These are phyloP conservation scores for Umimayanthus chanpuru DNA, from an alignment of 92 coral and sea anemone species.

Conservation along the genomic window DNA sequence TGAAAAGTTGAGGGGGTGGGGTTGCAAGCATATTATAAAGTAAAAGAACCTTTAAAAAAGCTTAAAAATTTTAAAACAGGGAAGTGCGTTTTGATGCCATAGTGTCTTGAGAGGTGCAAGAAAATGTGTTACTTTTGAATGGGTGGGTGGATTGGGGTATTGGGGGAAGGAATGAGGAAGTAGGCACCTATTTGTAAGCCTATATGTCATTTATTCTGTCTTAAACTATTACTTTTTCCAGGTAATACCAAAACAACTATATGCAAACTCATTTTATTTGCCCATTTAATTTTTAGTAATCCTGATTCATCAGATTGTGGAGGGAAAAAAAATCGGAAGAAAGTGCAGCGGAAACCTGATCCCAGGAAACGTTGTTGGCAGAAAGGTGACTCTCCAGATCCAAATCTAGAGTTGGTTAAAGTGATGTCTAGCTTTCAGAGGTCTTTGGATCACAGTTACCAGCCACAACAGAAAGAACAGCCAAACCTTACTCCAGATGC, in stretches of 20 bases:
- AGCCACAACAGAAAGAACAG: constrained; percentile 6
- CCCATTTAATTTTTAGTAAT: not conserved
- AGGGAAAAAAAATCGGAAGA: constrained; percentile 10
- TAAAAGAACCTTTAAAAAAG: too few species aligned
- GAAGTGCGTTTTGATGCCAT: too few species aligned
- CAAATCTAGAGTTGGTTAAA: constrained; percentile 40
- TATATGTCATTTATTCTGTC: too few species aligned
- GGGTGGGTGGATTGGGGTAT: too few species aligned
- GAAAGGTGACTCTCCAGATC: constrained; percentile 23
- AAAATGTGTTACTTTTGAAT: too few species aligned
- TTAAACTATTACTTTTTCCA: too few species aligned
- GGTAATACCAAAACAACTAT: not conserved
- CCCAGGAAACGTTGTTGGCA: constrained; percentile 43
- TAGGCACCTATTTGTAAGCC: too few species aligned
- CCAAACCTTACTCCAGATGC: not conserved
- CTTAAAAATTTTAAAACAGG: too few species aligned
- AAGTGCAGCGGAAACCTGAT: constrained; percentile 18
- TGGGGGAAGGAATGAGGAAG: too few species aligned
- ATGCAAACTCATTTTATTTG: not conserved
- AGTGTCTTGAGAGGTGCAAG: too few species aligned
- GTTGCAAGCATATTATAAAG: too few species aligned
- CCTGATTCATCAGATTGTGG: constrained; percentile 24
- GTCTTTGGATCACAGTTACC: constrained; percentile 39
- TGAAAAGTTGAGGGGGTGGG: too few species aligned
- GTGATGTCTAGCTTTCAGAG: constrained; percentile 49